Percentiles rank a stretch among this genome's conserved stretches.
phyloP scores from a whole-genome alignment of 1,140 invertebrate species.

The Brachionus rotundiformis region DNA sequence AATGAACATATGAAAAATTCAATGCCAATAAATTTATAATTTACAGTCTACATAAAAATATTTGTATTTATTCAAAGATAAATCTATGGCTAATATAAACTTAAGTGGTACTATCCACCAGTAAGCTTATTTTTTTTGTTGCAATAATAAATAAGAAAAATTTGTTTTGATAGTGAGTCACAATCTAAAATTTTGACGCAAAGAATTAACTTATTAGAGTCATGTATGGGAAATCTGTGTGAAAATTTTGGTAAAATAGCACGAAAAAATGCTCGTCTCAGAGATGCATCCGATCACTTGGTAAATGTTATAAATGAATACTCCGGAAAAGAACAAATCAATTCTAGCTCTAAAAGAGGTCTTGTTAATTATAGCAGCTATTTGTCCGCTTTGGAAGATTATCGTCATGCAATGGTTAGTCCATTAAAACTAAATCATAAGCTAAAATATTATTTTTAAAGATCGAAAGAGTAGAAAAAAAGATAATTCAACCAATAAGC shows the following conservation, averaged over 20 bases:
- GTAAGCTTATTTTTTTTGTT: neutral
- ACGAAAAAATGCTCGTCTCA: constrained; percentile 45
- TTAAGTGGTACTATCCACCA: constrained; percentile 42
- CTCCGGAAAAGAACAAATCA: constrained; percentile 40
- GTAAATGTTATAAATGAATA: constrained; percentile 41
- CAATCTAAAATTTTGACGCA: constrained; percentile 47
- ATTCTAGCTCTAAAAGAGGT: constrained; percentile 27
- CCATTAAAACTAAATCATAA: neutral
- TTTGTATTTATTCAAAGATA: neutral
- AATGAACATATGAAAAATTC: neutral
- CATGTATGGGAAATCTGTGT: constrained; percentile 43
- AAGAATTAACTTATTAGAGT: constrained; percentile 32
- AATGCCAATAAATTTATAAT: neutral
- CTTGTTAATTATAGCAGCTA: constrained; percentile 32
- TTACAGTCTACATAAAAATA: neutral
- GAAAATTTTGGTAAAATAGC: constrained; percentile 49
- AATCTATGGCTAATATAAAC: constrained; percentile 24
- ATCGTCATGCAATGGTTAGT: constrained; percentile 33
- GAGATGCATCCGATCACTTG: constrained; percentile 25
- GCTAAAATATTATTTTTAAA: neutral
- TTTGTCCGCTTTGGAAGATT: constrained; percentile 46
- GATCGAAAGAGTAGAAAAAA: constrained; percentile 47
- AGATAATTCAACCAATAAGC: constrained; percentile 36
- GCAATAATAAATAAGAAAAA: too few relatives aligned
- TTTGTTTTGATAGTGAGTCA: constrained; percentile 13